These are phyloP conservation scores for Percopsis transmontana DNA, from an alignment of 2,113 vertebrate genomes.

Conservation along the genomic window DNA sequence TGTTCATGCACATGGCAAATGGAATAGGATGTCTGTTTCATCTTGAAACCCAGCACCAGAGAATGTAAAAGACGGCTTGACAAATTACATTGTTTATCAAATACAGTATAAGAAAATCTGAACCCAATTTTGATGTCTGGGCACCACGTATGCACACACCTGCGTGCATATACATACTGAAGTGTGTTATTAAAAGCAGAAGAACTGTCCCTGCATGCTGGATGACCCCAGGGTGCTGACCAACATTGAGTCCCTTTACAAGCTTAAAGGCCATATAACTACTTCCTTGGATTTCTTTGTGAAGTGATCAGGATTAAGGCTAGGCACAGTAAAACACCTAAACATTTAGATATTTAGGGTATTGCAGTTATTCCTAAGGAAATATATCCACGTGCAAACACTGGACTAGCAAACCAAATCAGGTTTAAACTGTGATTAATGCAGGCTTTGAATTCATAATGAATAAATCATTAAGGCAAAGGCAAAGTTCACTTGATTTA, in stretches of 20 bases:
- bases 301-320: not conserved
- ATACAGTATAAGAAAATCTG: not conserved
- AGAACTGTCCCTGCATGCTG: no score
- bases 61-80: not conserved
- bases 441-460: conserved; percentile 41
- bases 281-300: not conserved
- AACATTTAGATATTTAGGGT: conserved; percentile 25
- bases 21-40: not conserved
- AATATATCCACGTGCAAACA: not conserved
- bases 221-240: no score
- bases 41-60: conserved; percentile 11
- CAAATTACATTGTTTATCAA: not conserved
- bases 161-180: conserved; percentile 6
- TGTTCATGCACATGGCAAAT: conserved; percentile 1
- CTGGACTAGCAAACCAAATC: not conserved
- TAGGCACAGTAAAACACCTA: conserved; percentile 7
- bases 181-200: no score
- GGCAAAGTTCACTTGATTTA: conserved; percentile 56
- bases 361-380: conserved; percentile 18
- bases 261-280: conserved; percentile 3
- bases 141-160: not conserved
- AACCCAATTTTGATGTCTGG: not conserved
- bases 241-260: no score
- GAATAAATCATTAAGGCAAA: conserved; percentile 55
- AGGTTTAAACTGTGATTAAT: conserved; percentile 51